Percentiles rank a stretch among this genome's conserved stretches.
phyloP scores from a whole-genome alignment of 2,888 invertebrate species.

The Lasioglossum vierecki region DNA sequence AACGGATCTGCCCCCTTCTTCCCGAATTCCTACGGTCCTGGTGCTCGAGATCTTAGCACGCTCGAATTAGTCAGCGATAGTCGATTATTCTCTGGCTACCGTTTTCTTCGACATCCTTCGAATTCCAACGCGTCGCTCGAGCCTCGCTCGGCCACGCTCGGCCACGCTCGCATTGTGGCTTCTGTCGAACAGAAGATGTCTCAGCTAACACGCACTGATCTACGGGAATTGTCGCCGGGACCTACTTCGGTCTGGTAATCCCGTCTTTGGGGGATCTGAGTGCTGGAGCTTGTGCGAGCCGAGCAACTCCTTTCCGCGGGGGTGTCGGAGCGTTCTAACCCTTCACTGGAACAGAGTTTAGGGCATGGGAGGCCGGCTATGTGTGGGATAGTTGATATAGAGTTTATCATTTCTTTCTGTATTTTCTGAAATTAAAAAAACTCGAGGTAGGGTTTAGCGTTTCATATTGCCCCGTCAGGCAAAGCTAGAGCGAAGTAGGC shows the following conservation, averaged over 20 bases:
- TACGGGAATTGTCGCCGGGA: background rate
- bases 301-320: constrained; percentile 18
- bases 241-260: constrained; percentile 1
- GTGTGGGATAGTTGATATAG: background rate
- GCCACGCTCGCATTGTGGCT: background rate
- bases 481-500: too few relatives aligned
- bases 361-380: background rate
- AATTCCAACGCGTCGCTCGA: background rate
- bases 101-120: constrained; percentile 37
- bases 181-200: background rate
- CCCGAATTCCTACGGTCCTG: constrained; percentile 11
- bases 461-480: too few relatives aligned
- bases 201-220: background rate
- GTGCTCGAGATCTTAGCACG: constrained; percentile 2
- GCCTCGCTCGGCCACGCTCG: background rate
- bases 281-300: background rate
- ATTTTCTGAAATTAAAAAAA: too few relatives aligned
- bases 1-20: constrained; percentile 17
- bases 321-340: constrained; percentile 30
- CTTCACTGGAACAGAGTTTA: background rate
- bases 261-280: background rate
- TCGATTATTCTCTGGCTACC: constrained; percentile 53
- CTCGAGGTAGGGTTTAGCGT: too few relatives aligned
- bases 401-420: too few relatives aligned
- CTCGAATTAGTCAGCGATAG: background rate